Evolutionary conservation across 2,888 invertebrate genomes (phyloP), one percentile per base, ranked within the genome.

Genomic region (Tachina lurida): DNA sequence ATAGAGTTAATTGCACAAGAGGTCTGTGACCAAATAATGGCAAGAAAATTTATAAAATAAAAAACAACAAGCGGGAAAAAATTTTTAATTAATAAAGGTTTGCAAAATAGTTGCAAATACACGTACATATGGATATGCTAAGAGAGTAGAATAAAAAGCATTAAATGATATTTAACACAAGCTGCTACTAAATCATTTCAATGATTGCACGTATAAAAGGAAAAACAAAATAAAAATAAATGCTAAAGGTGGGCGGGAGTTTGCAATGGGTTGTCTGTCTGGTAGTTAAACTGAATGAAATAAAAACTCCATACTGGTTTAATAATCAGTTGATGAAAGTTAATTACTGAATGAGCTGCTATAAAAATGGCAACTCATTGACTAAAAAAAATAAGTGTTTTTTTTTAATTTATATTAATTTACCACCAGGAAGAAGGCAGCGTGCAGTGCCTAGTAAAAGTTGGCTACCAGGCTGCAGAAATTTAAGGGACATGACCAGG

Each of bases 261-360:
- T 3, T 67, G 31, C 13, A 3, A 13, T 31, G 39, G 15, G 45
- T 43, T 15, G 58, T 45, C n/a, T 58, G 71, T 58, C 47, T 58
- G 73, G 10, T 17, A 39, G 15, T 15, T 52, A 54, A 43, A 17
- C 17, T 52, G 52, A 39, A 52, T 68, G 8, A n/a, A 70, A 39
- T 45, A 62, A 49, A 39, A 41, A 39, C 10, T 58, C 41, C 15
- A 19, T 60, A 58, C 39, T 45, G 60, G 52, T 81, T 84, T 85
- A 70, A 82, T 75, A 78, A 82, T 60, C 63, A 78, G 85, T 83
- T 86, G 82, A 86, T 79, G 85, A 82, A 86, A 83, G 82, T 86
- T 86, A 86, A 86, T 79, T 86, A 86, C 75, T 75, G 71, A 13
- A 63, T 79, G 71, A 78, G 78, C 75, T 54, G 60, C 62, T 65